These are phyloP conservation scores for Limnephilus lunatus DNA, from an alignment of 2,888 invertebrate genomes.

Conservation along the genomic window DNA sequence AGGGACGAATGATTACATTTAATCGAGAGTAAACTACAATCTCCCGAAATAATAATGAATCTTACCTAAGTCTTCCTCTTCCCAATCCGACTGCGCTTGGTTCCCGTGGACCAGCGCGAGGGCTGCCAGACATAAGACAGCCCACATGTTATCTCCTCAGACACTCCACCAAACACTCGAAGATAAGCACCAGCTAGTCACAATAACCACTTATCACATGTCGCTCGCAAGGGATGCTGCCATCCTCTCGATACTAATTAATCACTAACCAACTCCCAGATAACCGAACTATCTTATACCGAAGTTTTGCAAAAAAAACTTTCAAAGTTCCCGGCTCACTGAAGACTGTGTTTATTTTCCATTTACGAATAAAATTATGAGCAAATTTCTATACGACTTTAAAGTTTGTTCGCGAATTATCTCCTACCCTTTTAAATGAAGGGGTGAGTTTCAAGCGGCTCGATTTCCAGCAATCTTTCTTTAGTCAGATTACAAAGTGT, in stretches of 20 bases:
- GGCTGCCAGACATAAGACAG: conserved; percentile 43
- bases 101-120: conserved; percentile 44
- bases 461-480: conserved; percentile 21
- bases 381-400: conserved; percentile 22
- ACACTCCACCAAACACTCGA: conserved; percentile 36
- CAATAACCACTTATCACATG: conserved; percentile 55
- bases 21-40: neutral
- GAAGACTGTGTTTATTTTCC: conserved; percentile 44
- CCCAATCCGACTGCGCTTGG: conserved; percentile 62
- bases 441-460: conserved; percentile 34
- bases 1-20: neutral
- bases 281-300: conserved; percentile 4
- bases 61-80: conserved; percentile 64
- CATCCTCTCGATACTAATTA: conserved; percentile 19
- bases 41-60: neutral
- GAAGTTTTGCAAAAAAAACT: conserved; percentile 49
- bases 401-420: conserved; percentile 40
- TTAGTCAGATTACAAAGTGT: conserved; percentile 39
- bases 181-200: conserved; percentile 28
- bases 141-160: conserved; percentile 39
- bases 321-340: conserved; percentile 52
- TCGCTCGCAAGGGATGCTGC: conserved; percentile 37
- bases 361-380: conserved; percentile 32
- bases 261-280: neutral
- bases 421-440: neutral